phyloP scores from a whole-genome alignment of 1,140 invertebrate species.

The Galleria mellonella region DNA sequence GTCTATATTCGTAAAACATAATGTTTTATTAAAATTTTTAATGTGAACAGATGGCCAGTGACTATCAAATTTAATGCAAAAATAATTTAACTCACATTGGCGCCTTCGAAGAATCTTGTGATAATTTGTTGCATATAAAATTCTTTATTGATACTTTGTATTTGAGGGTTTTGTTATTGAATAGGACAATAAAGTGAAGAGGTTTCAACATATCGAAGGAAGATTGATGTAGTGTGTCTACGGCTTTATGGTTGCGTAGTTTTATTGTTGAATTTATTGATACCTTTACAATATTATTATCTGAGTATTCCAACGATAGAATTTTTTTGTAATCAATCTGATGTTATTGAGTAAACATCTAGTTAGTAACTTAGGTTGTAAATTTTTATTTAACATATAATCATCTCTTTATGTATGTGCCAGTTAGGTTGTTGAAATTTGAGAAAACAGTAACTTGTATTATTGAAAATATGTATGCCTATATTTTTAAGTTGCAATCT shows the following conservation, averaged over 20 bases:
- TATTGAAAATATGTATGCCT: no score
- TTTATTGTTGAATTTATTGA: no score
- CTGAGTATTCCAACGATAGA: no score
- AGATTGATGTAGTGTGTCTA: neutral
- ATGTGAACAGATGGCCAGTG: neutral
- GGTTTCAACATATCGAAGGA: neutral
- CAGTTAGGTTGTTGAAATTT: no score
- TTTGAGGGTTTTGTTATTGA: neutral
- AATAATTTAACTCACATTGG: constrained; percentile 25
- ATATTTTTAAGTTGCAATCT: no score
- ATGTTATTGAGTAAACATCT: no score
- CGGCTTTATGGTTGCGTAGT: neutral
- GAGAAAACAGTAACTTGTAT: no score
- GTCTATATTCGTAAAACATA: constrained; percentile 1
- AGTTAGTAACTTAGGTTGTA: no score
- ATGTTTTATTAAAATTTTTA: neutral
- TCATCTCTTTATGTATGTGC: no score
- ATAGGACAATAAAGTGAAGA: neutral
- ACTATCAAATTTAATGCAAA: constrained; percentile 18
- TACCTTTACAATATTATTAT: no score
- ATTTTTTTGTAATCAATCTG: no score
- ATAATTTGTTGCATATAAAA: constrained; percentile 35
- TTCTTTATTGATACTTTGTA: constrained; percentile 10
- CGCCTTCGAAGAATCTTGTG: constrained; percentile 29
- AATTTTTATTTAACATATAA: no score